A percentile compares a stretch with the other conserved stretches of the same genome.
Evolutionary conservation across 2,888 invertebrate species (phyloP).

Genomic region (Volucella bombylans): DNA sequence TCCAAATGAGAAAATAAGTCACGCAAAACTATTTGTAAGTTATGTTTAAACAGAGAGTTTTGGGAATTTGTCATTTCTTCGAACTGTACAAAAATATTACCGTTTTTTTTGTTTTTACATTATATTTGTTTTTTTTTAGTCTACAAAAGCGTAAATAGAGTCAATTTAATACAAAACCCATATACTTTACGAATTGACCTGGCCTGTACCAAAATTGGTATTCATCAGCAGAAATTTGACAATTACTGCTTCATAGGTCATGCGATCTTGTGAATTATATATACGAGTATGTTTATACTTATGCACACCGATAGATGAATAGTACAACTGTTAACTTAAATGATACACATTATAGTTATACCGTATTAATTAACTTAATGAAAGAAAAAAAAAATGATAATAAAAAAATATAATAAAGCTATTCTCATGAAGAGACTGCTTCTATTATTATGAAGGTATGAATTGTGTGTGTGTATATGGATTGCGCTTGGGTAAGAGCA

Average conservation of each 20-base stretch:
- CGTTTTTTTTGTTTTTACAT: conserved; percentile 5
- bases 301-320: conserved; percentile 27
- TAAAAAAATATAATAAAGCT: conserved; percentile 48
- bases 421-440: conserved; percentile 53
- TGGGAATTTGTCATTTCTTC: conserved; percentile 15
- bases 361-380: too few relatives aligned
- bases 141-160: conserved; percentile 10
- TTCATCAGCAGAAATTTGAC: conserved; percentile 35
- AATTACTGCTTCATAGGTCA: conserved; percentile 12
- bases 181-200: not conserved
- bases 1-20: conserved; percentile 14
- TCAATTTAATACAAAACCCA: conserved; percentile 22
- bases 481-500: conserved; percentile 51
- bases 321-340: conserved; percentile 62
- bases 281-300: conserved; percentile 2
- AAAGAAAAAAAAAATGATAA: not conserved
- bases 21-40: not conserved
- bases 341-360: conserved; percentile 45
- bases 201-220: not conserved
- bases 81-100: conserved; percentile 65
- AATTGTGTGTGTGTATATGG: conserved; percentile 8
- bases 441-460: conserved; percentile 23
- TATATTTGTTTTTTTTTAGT: not conserved
- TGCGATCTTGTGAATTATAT: conserved; percentile 23
- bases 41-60: not conserved